Evolutionary conservation across 1,140 invertebrate genomes (phyloP).

Genomic region (Bombus ignitus): DNA sequence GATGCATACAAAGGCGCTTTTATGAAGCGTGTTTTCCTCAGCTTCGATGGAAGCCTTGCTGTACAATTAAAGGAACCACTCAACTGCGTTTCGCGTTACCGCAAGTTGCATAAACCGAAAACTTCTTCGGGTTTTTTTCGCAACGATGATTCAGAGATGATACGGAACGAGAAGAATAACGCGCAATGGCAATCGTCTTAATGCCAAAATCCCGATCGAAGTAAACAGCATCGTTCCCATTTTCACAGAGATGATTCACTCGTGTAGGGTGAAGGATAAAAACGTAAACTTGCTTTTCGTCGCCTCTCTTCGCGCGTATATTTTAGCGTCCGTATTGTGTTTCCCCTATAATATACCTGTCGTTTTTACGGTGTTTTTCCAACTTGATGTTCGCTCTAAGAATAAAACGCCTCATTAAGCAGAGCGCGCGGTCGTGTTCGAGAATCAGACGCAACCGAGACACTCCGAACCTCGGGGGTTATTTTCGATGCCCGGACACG

Average conservation of each 20-base stretch:
- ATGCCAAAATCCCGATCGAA: too few species aligned
- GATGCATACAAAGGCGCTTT: constrained; percentile 68
- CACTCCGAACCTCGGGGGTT: not conserved
- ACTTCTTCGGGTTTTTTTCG: not conserved
- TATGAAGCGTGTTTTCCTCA: constrained; percentile 67
- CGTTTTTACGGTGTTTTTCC: constrained; percentile 32
- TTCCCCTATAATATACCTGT: constrained; percentile 25
- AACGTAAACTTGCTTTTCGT: not conserved
- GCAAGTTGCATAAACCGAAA: constrained; percentile 28
- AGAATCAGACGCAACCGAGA: constrained; percentile 3
- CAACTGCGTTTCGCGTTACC: constrained; percentile 23
- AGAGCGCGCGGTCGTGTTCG: not conserved
- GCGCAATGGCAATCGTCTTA: too few species aligned
- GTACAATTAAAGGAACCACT: constrained; percentile 43
- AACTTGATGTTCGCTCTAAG: not conserved
- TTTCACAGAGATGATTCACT: constrained; percentile 35
- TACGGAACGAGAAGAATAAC: not conserved
- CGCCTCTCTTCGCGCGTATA: not conserved
- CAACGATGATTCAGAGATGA: constrained; percentile 32
- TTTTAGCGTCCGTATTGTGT: constrained; percentile 16
- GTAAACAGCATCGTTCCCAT: constrained; percentile 20
- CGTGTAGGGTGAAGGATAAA: constrained; percentile 1
- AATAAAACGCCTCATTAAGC: constrained; percentile 11
- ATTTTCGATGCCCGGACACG: not conserved
- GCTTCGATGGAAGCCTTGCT: constrained; percentile 41